Evolutionary conservation across 1,140 invertebrate genomes (phyloP), one percentile per base, ranked within the genome.

Genomic region (Anagrus nilaparvatae): DNA sequence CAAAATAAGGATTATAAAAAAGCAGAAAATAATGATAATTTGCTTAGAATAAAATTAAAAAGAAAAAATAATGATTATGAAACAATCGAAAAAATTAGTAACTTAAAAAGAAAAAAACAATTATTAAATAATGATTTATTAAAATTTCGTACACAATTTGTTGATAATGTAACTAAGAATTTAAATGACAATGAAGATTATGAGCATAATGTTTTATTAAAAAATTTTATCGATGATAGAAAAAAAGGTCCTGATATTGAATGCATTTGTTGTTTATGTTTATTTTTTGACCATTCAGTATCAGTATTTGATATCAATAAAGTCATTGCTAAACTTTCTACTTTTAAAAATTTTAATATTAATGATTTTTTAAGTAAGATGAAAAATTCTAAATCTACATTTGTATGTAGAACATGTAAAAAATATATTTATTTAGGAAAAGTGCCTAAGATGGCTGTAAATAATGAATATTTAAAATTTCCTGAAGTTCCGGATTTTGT

Each of bases 381-480:
- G 13, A 13, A 10, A 10, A 36, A 43, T 5, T 14, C 27, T 20
- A 27, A 25, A 9, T 3, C 27, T 27, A n/a, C 14, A 30, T 28
- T 25, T 14, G 42, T 27, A 13, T 43, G 31, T 16, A 36, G 28
- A 36, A 36, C 19, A 8, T 28, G 21, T 35, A 35, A 21, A n/a
- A 37, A 13, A 27, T 14, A 30, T 30, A n/a, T 30, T 30, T 30
- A 7, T 7, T 7, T 7, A 30, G 29, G 29, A 5, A n/a, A 7
- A 30, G 14, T 30, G 5, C 29, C 29, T 5, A 30, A 30, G 14
- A 30, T 30, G 29, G 29, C 29, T 14, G 29, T 5, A 5, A 30
- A 9, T 30, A 14, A 40, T 17, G 42, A 30, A 10, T n/a, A n/a
- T n/a, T 35, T 40, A 19, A 40, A 44, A 35, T 44, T 38, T 32